These are phyloP conservation scores for Otus sunia DNA, from an alignment of 2,113 vertebrate species.

Conservation along the genomic window DNA sequence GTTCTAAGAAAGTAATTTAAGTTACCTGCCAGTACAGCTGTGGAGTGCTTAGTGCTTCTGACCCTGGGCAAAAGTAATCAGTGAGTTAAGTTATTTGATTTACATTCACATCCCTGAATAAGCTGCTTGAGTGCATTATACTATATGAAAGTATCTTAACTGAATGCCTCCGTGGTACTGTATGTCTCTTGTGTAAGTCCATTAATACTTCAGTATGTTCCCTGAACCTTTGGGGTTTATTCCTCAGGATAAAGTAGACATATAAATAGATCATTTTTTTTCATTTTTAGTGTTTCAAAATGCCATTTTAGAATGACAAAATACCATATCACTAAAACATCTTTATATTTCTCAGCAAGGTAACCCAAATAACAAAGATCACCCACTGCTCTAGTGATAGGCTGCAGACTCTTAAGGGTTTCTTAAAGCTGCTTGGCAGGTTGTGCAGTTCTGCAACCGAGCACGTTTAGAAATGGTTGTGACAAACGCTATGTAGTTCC, in stretches of 20 bases:
- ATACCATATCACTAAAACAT: not conserved
- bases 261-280: not conserved
- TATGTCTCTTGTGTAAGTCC: not conserved
- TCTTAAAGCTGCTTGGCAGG: not conserved
- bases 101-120: not conserved
- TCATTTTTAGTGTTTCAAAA: not conserved
- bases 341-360: not conserved
- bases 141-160: not conserved
- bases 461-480: not conserved
- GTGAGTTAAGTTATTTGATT: not conserved
- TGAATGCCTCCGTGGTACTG: not conserved
- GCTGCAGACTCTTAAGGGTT: not conserved
- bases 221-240: not conserved
- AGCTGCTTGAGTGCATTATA: not conserved
- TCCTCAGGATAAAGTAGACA: not conserved
- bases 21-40: not conserved
- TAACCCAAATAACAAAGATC: constrained; percentile 12
- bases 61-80: not conserved
- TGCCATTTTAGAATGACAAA: not conserved
- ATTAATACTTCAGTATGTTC: not conserved
- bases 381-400: constrained; percentile 8
- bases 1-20: not conserved
- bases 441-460: not conserved
- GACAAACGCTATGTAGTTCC: not conserved
- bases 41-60: not conserved